Evolutionary conservation across 2,797 vertebrate genomes (phyloP), one percentile per base, ranked within the genome.

Genomic region (Pangasius larnaudii): DNA sequence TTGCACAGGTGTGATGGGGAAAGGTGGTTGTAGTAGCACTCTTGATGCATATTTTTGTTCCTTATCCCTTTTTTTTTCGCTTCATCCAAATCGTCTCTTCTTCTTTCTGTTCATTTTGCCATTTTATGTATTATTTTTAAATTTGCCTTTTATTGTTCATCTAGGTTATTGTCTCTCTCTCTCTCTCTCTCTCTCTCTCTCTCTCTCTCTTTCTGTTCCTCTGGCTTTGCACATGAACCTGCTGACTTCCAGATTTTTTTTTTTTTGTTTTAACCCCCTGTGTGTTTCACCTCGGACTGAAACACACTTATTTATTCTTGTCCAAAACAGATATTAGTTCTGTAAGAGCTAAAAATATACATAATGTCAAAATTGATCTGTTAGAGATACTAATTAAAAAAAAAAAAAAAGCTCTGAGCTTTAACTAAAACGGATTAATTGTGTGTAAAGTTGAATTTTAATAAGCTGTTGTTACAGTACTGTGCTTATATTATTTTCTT

Each of bases 11-110:
- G 27, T 82, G 51, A 63, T 46, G n/a, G 33, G 22, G 58, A 27
- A 59, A 69, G 67, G 63, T 79, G 72, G 14, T 39, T 80, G 53
- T 80, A 42, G 89, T 79, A 90, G 90, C 85, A 79, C 85, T 89
- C 61, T 72, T 56, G 85, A 65, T 65, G 59, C 80, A 59, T 82
- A 63, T 18, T 18, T 7, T 51, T 27, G 11, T 86, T 27, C 53
- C 59, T 81, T 78, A 51, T 80, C 59, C 42, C 5, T 65, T 11
- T 27, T n/a, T 65, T 11, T 51, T 86, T 27, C 10, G 1, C 33
- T 27, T 56, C 61, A 42, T 87, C 59, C 63, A 63, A 82, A 63
- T 82, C 36, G 14, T 42, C 58, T 14, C 5, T 36, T 61, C 2
- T 36, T 58, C 5, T 51, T 2, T 30, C 46, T 77, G 74, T 51